Evolutionary conservation across 2,888 invertebrate species (phyloP), one percentile per base, ranked within the genome.

Genomic region (Ochropleura plecta): DNA sequence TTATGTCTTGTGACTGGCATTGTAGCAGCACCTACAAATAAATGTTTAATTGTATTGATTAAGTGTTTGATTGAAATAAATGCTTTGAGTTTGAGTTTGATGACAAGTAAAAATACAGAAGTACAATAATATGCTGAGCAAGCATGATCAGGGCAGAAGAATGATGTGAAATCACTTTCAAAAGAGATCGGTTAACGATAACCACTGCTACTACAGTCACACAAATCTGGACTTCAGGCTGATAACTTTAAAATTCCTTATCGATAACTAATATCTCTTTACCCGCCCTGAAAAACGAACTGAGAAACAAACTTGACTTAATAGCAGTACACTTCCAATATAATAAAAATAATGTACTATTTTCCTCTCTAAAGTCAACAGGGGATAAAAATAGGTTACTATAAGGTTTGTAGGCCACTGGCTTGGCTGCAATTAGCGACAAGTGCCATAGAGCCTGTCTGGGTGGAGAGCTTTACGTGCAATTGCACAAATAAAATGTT

Each of bases 381-480:
- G 40, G 46, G 48, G 42, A 18, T 10, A 72, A 82, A 57, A 83
- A 83, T 82, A 72, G 80, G 82, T 82, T 83, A 68, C 76, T 62
- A 49, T 51, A 75, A 76, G 69, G 80, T 73, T 80, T 80, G 72
- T 82, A 79, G 83, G 80, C 57, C 83, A 72, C 78, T 18, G 46
- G 63, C 72, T 62, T 18, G 69, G 48, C 59, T 76, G 82, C 82
- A 82, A 82, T 82, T 82, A 82, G 83, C 40, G 72, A 73, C 72
- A 59, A 82, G 82, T 57, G 53, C 68, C 76, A 80, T 80, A 80
- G 80, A 83, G 76, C 66, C 16, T 75, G 83, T 82, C 72, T 67
- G 67, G 53, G 44, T 73, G 76, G 59, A 76, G 73, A 60, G 69
- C 20, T 83, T 73, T 64, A 83, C 72, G 76, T 73, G 59, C 60